Base-by-base conservation (phyloP, 2,888 invertebrate species). In the Exephanes ischioxanthus region DNA sequence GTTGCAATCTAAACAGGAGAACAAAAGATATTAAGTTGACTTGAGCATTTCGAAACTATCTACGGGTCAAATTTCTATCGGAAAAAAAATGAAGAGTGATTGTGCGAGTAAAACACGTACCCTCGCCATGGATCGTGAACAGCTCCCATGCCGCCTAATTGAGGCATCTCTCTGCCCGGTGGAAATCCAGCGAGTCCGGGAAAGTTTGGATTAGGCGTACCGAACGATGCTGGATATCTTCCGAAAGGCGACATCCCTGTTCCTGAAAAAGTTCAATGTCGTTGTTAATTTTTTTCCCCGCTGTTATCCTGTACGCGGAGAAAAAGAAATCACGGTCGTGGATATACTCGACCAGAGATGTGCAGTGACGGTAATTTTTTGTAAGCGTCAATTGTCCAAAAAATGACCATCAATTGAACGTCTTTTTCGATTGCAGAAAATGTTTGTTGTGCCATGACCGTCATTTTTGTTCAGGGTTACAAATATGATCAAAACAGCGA, bases 171-270 rank as follows among this genome's bases (percentile, higher is more conserved):
- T 88, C 96, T 94, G 9, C 95, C 93, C 2, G 94, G 95, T 19
- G 95, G 95, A 94, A 96, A 97, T 85, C 97, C 96, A 51, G 97
- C 95, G 88, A 97, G 95, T 30, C 96, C 96, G 90, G 96, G 95
- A 90, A 97, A 96, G 48, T 96, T 95, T 77, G 97, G 96, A 91
- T 95, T 95, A n/a, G 95, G 94, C 26, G 95, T 95, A 86, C 96
- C 96, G 87, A 96, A 95, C 68, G 96, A 95, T 79, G 96, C 95
- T 80, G 96, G 97, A 94, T 97, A 98, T 89, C 98, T 95, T 80
- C 96, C 97, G 94, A 97, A 98, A 73, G 97, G 97, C 83, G 97
- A 97, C 92, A 97, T 96, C 88, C 97, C 96, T 91, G 96, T 95
- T 89, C 95, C 96, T 95, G 93, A 83, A 91, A 92, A 84, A 88